A percentile compares a stretch with the other conserved stretches of the same genome.
Conservation (phyloP, 2,113 vertebrate genomes). For the Nannospalax galili region DNA sequence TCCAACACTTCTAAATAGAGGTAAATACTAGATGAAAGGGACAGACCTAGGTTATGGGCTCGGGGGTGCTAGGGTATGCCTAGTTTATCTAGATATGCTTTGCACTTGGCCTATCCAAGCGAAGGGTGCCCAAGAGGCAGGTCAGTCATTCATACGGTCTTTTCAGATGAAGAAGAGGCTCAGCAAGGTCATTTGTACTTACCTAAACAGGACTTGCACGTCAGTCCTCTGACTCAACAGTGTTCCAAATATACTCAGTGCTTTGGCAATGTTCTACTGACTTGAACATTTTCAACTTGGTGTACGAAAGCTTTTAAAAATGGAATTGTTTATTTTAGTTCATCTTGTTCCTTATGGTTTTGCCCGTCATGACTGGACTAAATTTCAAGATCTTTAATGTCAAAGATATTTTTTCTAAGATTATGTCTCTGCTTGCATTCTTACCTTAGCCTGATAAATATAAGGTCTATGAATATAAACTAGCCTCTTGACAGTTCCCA, state of each 20-base stretch:
- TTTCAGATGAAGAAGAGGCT: background rate
- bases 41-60: background rate
- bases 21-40: background rate
- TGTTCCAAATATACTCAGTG: background rate
- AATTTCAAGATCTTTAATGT: constrained; percentile 15
- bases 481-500: background rate
- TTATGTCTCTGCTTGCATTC: constrained; percentile 18
- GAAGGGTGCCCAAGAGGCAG: background rate
- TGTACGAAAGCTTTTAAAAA: background rate
- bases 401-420: constrained; percentile 27
- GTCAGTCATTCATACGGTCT: background rate
- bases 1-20: background rate
- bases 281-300: background rate
- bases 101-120: background rate
- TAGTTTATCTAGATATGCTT: background rate
- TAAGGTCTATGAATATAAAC: background rate
- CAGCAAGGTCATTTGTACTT: background rate
- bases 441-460: constrained; percentile 34
- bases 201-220: background rate
- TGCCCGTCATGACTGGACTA: background rate
- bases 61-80: background rate
- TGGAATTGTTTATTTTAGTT: background rate
- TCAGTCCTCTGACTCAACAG: background rate
- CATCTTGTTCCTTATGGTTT: background rate
- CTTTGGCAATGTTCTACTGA: background rate